Evolutionary conservation across 2,797 vertebrate species (phyloP).

Genomic region (Sphenodon punctatus): DNA sequence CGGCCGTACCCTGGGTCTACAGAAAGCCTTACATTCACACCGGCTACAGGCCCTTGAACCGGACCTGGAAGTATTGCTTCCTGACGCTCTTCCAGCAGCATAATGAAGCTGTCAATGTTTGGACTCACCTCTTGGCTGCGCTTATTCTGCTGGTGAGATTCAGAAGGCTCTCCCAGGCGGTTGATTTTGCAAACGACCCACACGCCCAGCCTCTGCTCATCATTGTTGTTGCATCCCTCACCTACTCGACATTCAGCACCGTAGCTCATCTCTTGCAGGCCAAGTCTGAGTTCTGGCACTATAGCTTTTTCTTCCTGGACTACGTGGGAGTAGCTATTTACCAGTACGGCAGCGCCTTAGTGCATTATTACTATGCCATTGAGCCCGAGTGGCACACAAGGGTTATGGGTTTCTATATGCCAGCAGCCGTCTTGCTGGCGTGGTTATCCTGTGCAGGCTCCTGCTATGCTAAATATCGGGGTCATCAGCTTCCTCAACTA

Average conservation of each 20-base stretch:
- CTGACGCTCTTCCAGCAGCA: slow-evolving; percentile 92
- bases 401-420: slow-evolving; percentile 84
- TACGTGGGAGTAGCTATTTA: slow-evolving; percentile 93
- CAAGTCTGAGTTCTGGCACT: slow-evolving; percentile 94
- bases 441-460: slow-evolving; percentile 94
- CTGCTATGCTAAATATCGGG: slow-evolving; percentile 90
- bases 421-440: slow-evolving; percentile 82
- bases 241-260: slow-evolving; percentile 89
- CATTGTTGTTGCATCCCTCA: slow-evolving; percentile 85
- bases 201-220: slow-evolving; percentile 91
- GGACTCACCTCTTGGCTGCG: slow-evolving; percentile 90
- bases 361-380: slow-evolving; percentile 90
- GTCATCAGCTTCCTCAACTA: slow-evolving; percentile 74
- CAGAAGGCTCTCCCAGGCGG: slow-evolving; percentile 80
- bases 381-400: slow-evolving; percentile 86
- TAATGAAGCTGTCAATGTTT: slow-evolving; percentile 93
- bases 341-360: slow-evolving; percentile 91
- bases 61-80: slow-evolving; percentile 91
- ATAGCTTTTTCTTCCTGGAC: slow-evolving; percentile 95
- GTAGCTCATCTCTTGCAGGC: slow-evolving; percentile 93
- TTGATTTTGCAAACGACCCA: slow-evolving; percentile 88
- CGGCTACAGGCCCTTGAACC: slow-evolving; percentile 89
- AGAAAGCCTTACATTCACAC: slow-evolving; percentile 89
- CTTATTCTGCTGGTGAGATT: slow-evolving; percentile 87
- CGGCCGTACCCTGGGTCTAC: slow-evolving; percentile 88